Evolutionary conservation across 2,113 vertebrate species (phyloP).

Genomic region (Bungarus multicinctus): DNA sequence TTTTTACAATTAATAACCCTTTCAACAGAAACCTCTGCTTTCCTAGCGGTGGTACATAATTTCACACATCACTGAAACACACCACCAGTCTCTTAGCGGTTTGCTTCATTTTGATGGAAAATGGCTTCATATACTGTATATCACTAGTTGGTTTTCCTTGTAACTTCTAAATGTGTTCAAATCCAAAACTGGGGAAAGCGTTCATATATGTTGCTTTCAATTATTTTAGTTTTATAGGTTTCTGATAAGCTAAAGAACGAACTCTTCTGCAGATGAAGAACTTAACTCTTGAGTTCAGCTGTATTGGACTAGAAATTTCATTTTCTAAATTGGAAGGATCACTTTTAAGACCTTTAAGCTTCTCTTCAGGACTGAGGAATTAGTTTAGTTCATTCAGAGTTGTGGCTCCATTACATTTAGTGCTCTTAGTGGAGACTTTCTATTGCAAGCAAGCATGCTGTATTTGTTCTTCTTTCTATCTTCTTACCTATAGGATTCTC

Average conservation of each 20-base stretch:
- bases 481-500: background rate
- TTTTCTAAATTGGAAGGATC: background rate
- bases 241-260: background rate
- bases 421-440: background rate
- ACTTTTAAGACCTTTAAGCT: background rate
- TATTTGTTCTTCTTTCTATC: background rate
- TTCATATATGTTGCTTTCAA: background rate
- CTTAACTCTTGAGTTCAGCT: background rate
- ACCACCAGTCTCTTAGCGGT: background rate
- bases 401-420: background rate
- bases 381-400: background rate
- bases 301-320: background rate
- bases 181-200: background rate
- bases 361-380: background rate
- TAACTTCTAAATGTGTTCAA: background rate
- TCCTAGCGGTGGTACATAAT: background rate
- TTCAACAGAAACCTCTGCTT: background rate
- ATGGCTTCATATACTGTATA: background rate
- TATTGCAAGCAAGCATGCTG: background rate
- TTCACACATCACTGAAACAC: conserved; percentile 2
- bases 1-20: conserved; percentile 52
- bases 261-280: background rate
- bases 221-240: background rate
- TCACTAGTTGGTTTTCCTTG: background rate
- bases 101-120: background rate